phyloP scores from a whole-genome alignment of 2,888 invertebrate genomes.

The Leptinotarsa haldemani region DNA sequence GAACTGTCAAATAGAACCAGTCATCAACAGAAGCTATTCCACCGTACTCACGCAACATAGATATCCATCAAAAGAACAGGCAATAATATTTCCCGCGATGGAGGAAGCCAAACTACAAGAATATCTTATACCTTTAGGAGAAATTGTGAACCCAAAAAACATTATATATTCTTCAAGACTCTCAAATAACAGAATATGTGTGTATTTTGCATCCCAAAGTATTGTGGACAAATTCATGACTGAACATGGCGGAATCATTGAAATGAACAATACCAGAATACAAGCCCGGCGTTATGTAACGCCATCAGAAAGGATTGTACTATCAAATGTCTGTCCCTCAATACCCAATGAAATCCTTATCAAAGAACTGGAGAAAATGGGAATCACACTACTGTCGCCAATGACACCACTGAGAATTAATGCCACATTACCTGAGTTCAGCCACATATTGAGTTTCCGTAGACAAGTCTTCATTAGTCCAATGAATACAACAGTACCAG shows the following conservation, averaged over 20 bases:
- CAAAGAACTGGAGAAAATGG: conserved; percentile 10
- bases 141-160: conserved; percentile 33
- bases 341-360: conserved; percentile 34
- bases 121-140: conserved; percentile 22
- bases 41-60: background rate
- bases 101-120: too few relatives aligned
- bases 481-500: conserved; percentile 18
- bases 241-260: conserved; percentile 31
- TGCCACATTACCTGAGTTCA: background rate
- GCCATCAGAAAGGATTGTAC: conserved; percentile 44
- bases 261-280: conserved; percentile 26
- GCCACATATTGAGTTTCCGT: background rate
- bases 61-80: background rate
- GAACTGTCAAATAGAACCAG: too few relatives aligned
- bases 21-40: too few relatives aligned
- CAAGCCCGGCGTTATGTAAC: conserved; percentile 43
- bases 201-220: conserved; percentile 38
- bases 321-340: conserved; percentile 49
- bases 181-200: conserved; percentile 22
- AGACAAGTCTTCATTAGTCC: background rate
- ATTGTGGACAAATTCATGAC: conserved; percentile 41
- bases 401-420: background rate
- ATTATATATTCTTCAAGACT: conserved; percentile 42
- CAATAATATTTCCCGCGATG: too few relatives aligned
- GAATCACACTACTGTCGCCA: background rate